These are phyloP conservation scores for Agelas oroides DNA, from an alignment of 37 sponge, comb jelly and placozoan species.

Conservation along the genomic window DNA sequence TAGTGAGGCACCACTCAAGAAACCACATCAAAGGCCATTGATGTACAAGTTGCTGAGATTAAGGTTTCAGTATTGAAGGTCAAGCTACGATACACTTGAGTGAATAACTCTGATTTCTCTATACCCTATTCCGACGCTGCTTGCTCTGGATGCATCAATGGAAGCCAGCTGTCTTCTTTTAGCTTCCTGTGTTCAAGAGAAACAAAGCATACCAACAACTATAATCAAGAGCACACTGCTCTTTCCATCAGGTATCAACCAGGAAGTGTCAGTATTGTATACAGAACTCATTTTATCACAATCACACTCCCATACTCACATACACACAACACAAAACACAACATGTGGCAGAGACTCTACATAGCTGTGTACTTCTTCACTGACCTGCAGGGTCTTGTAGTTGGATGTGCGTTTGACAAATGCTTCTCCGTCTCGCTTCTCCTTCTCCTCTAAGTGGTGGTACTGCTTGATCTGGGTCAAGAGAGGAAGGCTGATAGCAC, in stretches of 20 bases:
- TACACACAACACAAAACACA: too few species aligned
- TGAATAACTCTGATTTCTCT: constrained; percentile 1
- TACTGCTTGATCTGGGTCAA: constrained; percentile 1
- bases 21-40: not conserved
- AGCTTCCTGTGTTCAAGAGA: constrained; percentile 38
- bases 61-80: too few species aligned
- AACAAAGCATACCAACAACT: not conserved
- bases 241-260: too few species aligned
- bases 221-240: too few species aligned
- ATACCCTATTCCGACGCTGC: constrained; percentile 56
- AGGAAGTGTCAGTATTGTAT: too few species aligned
- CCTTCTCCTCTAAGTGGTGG: constrained; percentile 53
- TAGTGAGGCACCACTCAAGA: not conserved
- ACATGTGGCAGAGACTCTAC: too few species aligned
- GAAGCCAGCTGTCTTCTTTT: constrained; percentile 38
- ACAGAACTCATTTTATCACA: too few species aligned
- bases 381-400: constrained; percentile 63
- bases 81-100: not conserved
- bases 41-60: too few species aligned
- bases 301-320: too few species aligned
- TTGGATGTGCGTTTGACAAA: constrained; percentile 76
- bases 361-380: not conserved
- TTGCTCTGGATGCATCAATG: constrained; percentile 66
- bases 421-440: constrained; percentile 40
- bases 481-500: not conserved